These are phyloP conservation scores for Tragelaphus buxtoni DNA, from an alignment of 2,113 vertebrate species.

Conservation along the genomic window DNA sequence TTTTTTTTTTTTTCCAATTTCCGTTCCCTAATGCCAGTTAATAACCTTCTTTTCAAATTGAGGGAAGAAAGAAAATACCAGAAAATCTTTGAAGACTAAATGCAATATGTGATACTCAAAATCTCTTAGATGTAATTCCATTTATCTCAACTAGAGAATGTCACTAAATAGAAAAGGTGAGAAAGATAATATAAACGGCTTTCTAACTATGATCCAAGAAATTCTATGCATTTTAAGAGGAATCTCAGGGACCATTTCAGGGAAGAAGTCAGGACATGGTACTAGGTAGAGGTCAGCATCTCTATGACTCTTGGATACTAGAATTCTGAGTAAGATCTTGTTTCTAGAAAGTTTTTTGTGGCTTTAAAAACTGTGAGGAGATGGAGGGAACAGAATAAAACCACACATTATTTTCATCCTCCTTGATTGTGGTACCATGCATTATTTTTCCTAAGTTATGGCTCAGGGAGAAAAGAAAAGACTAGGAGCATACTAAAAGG, in stretches of 20 bases:
- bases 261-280: neutral
- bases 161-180: neutral
- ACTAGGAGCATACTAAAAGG: neutral
- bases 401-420: neutral
- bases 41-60: neutral
- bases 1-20: too few relatives aligned
- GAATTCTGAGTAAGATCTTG: neutral
- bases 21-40: neutral
- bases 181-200: neutral
- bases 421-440: neutral
- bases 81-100: neutral
- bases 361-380: neutral
- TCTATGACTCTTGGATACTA: neutral
- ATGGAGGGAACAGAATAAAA: neutral
- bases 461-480: neutral
- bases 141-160: neutral
- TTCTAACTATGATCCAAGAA: neutral
- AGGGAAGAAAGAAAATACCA: neutral
- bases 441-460: neutral
- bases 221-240: neutral
- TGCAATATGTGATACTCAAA: neutral
- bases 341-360: neutral
- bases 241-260: neutral
- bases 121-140: neutral
- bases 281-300: neutral